Percentiles rank a stretch among this genome's conserved stretches.
Conservation (phyloP, 2,797 vertebrate species). For the Macropus fuliginosus region DNA sequence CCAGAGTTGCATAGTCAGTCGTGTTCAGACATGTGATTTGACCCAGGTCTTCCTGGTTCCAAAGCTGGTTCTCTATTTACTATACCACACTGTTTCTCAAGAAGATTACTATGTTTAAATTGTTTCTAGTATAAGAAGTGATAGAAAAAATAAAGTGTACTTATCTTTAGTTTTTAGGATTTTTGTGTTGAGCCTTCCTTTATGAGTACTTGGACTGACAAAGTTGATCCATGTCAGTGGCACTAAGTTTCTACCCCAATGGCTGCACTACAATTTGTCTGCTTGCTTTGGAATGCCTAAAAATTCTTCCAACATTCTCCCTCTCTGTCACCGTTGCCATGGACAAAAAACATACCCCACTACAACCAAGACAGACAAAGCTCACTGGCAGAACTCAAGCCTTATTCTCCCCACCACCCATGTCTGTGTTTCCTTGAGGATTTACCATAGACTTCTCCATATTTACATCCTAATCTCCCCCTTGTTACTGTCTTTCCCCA, state of each 20-base stretch:
- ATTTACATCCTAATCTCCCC: not conserved
- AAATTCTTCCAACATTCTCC: not conserved
- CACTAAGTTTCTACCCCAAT: not conserved
- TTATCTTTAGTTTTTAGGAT: not conserved
- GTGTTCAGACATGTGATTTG: not conserved
- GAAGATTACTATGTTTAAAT: not conserved
- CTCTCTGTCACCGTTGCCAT: not conserved
- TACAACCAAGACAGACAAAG: not conserved
- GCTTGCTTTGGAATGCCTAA: not conserved
- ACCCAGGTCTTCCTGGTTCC: not conserved
- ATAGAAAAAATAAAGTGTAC: not conserved
- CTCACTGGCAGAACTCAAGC: not conserved
- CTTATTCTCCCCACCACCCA: not conserved
- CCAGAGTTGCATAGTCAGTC: not conserved
- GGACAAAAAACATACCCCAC: not conserved
- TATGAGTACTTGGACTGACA: not conserved
- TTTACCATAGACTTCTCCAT: not conserved
- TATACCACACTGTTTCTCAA: not conserved
- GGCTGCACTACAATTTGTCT: not conserved
- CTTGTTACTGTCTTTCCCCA: constrained; percentile 7
- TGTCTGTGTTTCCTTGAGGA: not conserved
- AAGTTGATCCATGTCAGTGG: not conserved
- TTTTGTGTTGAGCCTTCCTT: not conserved
- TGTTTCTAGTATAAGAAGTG: not conserved
- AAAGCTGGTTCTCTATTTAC: not conserved